These are phyloP conservation scores for Tenrec ecaudatus DNA, from an alignment of 2,113 vertebrate genomes.

Conservation along the genomic window DNA sequence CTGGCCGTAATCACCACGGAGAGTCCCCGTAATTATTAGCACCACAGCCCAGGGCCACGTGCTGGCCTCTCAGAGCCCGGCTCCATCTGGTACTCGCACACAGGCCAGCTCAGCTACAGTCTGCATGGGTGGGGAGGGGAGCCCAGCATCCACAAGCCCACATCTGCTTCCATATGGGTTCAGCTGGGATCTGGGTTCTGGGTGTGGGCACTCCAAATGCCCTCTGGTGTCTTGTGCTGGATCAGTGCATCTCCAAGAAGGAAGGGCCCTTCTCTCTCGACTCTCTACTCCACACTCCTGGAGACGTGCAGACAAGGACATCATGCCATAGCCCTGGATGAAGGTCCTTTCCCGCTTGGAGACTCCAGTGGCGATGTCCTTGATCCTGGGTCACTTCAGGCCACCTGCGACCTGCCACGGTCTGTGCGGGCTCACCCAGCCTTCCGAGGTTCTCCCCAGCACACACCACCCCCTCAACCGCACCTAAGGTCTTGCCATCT, in stretches of 20 bases:
- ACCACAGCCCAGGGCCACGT: not conserved
- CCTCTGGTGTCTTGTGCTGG: not conserved
- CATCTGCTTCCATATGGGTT: not conserved
- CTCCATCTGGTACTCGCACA: too few species aligned
- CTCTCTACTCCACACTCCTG: not conserved
- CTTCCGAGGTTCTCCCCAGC: not conserved
- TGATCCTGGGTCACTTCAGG: not conserved
- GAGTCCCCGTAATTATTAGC: not conserved
- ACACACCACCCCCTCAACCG: not conserved
- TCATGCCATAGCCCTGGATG: rapidly evolving
- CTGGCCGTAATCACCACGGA: not conserved
- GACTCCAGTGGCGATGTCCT: too few species aligned
- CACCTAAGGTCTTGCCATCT: not conserved
- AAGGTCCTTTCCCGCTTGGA: not conserved
- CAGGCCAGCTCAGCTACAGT: not conserved
- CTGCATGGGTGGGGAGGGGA: not conserved
- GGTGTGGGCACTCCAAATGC: not conserved
- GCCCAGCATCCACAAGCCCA: not conserved
- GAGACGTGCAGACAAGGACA: not conserved
- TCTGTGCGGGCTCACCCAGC: not conserved
- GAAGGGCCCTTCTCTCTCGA: not conserved
- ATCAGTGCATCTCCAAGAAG: not conserved
- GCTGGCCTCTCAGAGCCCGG: not conserved
- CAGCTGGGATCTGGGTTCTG: not conserved
- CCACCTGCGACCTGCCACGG: rapidly evolving